Evolutionary conservation across 2,797 vertebrate genomes (phyloP).

Genomic region (Hypotaenidia philippensis): DNA sequence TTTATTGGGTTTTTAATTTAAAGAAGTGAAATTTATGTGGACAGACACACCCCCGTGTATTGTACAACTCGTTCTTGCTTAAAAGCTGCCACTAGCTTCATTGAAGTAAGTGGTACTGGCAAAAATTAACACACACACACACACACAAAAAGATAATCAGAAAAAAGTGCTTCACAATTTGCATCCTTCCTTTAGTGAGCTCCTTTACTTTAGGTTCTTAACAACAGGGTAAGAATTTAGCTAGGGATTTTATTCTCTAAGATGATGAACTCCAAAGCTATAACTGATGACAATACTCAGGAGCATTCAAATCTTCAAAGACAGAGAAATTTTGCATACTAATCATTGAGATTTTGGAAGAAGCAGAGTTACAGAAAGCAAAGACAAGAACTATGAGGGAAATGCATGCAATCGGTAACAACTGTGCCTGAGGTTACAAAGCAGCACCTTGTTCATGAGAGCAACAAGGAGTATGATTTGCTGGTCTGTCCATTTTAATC

Average conservation of each 20-base stretch:
- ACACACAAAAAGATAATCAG: too few relatives aligned
- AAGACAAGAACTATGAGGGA: not conserved
- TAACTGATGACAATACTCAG: not conserved
- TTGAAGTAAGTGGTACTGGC: not conserved
- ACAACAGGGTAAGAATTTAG: not conserved
- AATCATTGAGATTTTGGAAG: not conserved
- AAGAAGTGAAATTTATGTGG: conserved; percentile 18
- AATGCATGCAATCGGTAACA: not conserved
- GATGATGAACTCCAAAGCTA: not conserved
- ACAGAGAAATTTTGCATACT: not conserved
- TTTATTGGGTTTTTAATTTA: conserved; percentile 50
- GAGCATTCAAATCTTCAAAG: not conserved
- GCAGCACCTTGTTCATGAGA: not conserved
- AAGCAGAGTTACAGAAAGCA: not conserved
- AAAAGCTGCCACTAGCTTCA: not conserved
- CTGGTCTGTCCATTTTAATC: not conserved
- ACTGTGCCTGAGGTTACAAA: not conserved
- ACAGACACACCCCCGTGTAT: not conserved
- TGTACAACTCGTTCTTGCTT: not conserved
- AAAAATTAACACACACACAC: not conserved
- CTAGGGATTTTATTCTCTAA: not conserved
- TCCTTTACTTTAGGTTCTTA: not conserved
- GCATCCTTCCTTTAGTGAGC: not conserved
- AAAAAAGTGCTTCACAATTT: not conserved
- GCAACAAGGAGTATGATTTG: not conserved